Base-by-base conservation (phyloP, 1,140 invertebrate species). In the Argopecten irradians region DNA sequence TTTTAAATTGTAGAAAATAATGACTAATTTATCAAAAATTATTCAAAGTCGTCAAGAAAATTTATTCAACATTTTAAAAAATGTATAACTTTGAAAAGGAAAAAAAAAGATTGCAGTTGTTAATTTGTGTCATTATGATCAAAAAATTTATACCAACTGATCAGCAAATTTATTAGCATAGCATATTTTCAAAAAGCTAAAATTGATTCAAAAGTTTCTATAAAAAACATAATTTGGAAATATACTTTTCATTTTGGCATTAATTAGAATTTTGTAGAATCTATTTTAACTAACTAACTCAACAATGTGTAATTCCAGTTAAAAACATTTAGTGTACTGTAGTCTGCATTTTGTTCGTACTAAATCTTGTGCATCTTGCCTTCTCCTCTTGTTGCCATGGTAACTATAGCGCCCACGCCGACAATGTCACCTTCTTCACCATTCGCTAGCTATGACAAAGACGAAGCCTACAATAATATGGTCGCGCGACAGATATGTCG, bases 401-500 rank as follows among this genome's bases (percentile, higher is more conserved):
- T n/a, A 28, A 71, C 55, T 71, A 22, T 86, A 88, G 89, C 84
- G 41, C 86, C 84, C 46, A 89, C 43, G 39, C 86, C 71, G 36
- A 85, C 82, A 83, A 41, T 85, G 87, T 89, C 86, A 34, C 82
- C 86, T 86, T 87, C 91, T 55, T 71, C 89, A 36, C 85, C 84
- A 43, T n/a, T n/a, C 16, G 55, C 84, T 89, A 55, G 39, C 22
- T 88, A 84, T 88, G 87, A 85, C 84, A 85, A 85, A 88, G 87
- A 88, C 13, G 87, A 88, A 11, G 46, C 84, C 55, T 89, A 89
- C 85, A 89, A 89, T 89, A 71, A 84, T 34, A 89, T 89, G 28
- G 88, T 89, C 33, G 46, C 84, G 34, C 88, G 88, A 83, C 88
- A 89, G 88, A 82, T 89, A 34, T 28, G 84, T 46, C 91, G 91